Conservation (phyloP, 1,140 invertebrate species). For the Brachionus rubens region DNA sequence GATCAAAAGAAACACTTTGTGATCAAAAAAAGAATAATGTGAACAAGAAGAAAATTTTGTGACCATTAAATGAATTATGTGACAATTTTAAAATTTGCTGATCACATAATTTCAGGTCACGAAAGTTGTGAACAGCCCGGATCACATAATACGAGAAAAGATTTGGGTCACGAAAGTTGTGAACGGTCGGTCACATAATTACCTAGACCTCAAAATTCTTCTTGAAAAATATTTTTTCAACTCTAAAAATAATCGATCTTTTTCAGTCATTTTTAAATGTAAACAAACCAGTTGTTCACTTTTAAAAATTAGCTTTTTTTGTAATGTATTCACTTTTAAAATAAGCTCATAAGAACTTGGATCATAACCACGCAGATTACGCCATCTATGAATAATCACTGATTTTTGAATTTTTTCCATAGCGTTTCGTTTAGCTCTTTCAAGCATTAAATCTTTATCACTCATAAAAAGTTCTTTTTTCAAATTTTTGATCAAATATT, state of each 20-base stretch:
- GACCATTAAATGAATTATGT: too few relatives aligned
- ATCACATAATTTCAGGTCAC: too few relatives aligned
- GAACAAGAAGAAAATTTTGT: too few relatives aligned
- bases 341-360: neutral
- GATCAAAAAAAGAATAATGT: too few relatives aligned
- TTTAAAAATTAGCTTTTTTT: constrained; percentile 32
- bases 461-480: neutral
- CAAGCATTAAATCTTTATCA: neutral
- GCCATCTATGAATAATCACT: constrained; percentile 14
- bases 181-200: too few relatives aligned
- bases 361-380: neutral
- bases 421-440: constrained; percentile 22
- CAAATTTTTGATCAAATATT: neutral
- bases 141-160: too few relatives aligned
- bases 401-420: constrained; percentile 32
- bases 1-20: too few relatives aligned
- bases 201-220: neutral
- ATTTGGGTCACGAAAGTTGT: too few relatives aligned
- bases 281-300: neutral
- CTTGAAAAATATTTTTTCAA: constrained; percentile 29
- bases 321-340: neutral
- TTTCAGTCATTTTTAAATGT: constrained; percentile 14
- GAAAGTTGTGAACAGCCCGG: too few relatives aligned
- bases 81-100: too few relatives aligned
- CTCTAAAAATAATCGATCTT: constrained; percentile 20